phyloP scores from a whole-genome alignment of 1,140 invertebrate genomes.

The Atopsyche davidsoni region DNA sequence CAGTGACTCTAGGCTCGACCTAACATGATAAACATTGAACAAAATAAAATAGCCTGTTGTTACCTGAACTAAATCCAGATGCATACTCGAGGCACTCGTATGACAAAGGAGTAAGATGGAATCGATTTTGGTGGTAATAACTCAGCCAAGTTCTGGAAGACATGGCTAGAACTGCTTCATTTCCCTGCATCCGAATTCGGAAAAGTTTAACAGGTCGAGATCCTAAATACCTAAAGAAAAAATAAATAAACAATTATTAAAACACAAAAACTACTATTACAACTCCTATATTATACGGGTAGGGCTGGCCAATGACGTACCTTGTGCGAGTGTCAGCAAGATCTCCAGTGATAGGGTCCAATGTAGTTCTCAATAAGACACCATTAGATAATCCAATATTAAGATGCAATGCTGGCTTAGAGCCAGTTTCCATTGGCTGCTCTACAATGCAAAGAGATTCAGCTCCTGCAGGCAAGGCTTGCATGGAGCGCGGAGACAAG shows the following conservation, averaged over 20 bases:
- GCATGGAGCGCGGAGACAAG: constrained; percentile 89
- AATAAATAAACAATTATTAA: constrained; percentile 10
- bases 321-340: constrained; percentile 94
- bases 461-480: constrained; percentile 91
- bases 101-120: constrained; percentile 91
- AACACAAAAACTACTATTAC: constrained; percentile 4
- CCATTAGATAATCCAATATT: constrained; percentile 99
- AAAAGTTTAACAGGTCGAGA: constrained; percentile 95
- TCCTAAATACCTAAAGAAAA: constrained; percentile 68
- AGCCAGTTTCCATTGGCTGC: constrained; percentile 60
- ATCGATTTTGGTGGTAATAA: constrained; percentile 96
- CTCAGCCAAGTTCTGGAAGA: constrained; percentile 97
- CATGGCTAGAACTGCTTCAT: constrained; percentile 95
- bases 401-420: constrained; percentile 74
- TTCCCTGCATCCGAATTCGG: constrained; percentile 89
- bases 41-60: constrained; percentile 4
- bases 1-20: constrained; percentile 29
- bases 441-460: constrained; percentile 97
- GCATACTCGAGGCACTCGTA: constrained; percentile 97
- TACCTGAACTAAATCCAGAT: constrained; percentile 87
- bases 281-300: background rate
- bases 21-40: background rate
- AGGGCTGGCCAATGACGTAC: constrained; percentile 30
- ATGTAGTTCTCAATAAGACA: constrained; percentile 86
- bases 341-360: constrained; percentile 96